Evolutionary conservation across 2,797 vertebrate genomes (phyloP), one percentile per base, ranked within the genome.

Genomic region (Enteromius thamalakanensis): DNA sequence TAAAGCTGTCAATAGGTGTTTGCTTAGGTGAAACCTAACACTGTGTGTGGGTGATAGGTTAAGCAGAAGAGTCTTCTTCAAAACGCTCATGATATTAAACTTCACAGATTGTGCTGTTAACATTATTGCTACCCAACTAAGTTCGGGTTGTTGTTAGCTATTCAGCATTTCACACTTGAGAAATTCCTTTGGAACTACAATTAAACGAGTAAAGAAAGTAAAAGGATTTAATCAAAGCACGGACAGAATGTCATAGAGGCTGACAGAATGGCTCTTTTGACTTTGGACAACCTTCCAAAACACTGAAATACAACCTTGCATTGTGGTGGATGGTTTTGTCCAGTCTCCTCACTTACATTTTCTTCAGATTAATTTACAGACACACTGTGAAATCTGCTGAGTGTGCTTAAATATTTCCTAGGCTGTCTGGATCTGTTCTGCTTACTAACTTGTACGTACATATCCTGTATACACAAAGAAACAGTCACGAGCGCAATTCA

Each of bases 1-100:
- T 82, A 62, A 74, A 84, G 47, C 40, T 37, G 29, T 72, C 81
- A 71, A 62, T 23, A 67, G 23, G 12, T 76, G 64, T 76, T 74
- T 70, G 60, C 82, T 87, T 67, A 81, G 71, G 34, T 55, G 49
- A 55, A 45, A 23, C 55, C 68, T 76, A 84, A 80, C 67, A 83
- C 19, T 47, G n/a, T 55, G 71, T 68, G 72, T 75, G 45, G n/a
- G 62, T 68, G 62, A 69, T 17, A 2, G 37, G 64, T 76, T 53
- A 82, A 55, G 53, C 72, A 55, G 37, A 82, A 42, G 40, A 47
- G 21, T 37, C 32, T 23, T 79, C 64, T 42, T 53, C 47, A 53
- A 53, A 53, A 40, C 0, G 17, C 26, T 15, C 21, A 45, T 45
- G 53, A 21, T 74, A 53, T 34, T 51, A 11, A 19, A 32, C 14